Evolutionary conservation across 1,140 invertebrate genomes (phyloP), one percentile per base, ranked within the genome.

Genomic region (Globodera ellingtonae): DNA sequence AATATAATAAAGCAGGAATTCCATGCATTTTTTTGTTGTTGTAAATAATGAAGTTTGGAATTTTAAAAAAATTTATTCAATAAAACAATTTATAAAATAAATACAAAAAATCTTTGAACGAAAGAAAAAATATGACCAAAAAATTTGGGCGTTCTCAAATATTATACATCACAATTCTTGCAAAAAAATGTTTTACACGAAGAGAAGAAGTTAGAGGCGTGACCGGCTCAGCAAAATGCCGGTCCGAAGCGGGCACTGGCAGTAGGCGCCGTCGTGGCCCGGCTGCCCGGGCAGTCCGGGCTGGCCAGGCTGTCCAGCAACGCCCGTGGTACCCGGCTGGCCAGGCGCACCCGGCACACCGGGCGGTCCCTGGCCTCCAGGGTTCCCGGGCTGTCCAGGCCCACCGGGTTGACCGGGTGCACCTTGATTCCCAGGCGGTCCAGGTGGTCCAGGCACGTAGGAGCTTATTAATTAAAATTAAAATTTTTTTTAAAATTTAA

Each of bases 341-440:
- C 76, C 76, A 50, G 76, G 76, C 21, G 18, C 18, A 4, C 77
- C 77, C 47, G 77, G n/a, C 44, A 50, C 67, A n/a, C 77, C 77
- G 46, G 65, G 77, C n/a, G 75, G 77, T 80, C 77, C 77, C 56
- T 15, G 2, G 56, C 10, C 10, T 6, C 56, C 56, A 6, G 56
- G 56, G 56, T 18, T 62, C 5, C 56, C 56, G 18, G 78, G 73
- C 46, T 24, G 13, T n/a, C 82, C 82, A 18, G 80, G 81, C 35
- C 10, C 56, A 47, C 80, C 80, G 46, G 70, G 13, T 52, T 72
- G 70, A n/a, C 67, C 62, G 15, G 83, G 46, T n/a, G 65, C 9
- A 8, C 83, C 83, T 18, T 67, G 47, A 52, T 47, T 69, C 80
- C 83, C 82, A 48, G 76, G 48, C 73, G 62, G 62, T 72, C 81